Evolutionary conservation across 2,888 invertebrate genomes (phyloP).

Genomic region (Pseudolycoriella hygida): DNA sequence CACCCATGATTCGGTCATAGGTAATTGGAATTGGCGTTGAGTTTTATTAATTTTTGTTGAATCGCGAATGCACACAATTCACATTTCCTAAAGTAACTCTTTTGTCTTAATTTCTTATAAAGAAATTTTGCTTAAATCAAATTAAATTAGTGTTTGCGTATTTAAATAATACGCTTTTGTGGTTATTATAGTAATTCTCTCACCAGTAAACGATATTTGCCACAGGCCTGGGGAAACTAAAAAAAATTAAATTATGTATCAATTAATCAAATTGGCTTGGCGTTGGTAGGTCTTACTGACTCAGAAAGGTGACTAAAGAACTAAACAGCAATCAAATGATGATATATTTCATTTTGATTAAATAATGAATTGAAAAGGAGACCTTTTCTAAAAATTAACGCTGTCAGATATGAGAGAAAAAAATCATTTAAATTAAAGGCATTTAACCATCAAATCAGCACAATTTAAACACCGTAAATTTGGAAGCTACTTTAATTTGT

Average conservation of each 20-base stretch:
- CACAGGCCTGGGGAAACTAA: not conserved
- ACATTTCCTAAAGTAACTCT: too few species aligned
- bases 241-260: not conserved
- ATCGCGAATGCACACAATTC: too few species aligned
- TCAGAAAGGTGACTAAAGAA: not conserved
- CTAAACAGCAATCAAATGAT: not conserved
- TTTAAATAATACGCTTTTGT: conserved; percentile 1
- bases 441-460: conserved; percentile 1
- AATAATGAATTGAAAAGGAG: not conserved
- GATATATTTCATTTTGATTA: conserved; percentile 1
- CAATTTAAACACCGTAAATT: not conserved
- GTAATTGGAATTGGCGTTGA: too few species aligned
- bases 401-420: not conserved
- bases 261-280: not conserved
- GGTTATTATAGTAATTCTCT: not conserved
- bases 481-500: not conserved
- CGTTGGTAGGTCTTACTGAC: too few species aligned
- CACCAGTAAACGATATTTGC: not conserved
- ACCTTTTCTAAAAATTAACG: not conserved
- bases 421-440: conserved; percentile 1
- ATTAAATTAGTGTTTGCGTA: not conserved
- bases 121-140: not conserved
- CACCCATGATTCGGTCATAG: too few species aligned
- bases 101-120: too few species aligned
- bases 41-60: too few species aligned